Evolutionary conservation across 2,113 vertebrate species (phyloP), one percentile per base, ranked within the genome.

Genomic region (Camelus bactrianus): DNA sequence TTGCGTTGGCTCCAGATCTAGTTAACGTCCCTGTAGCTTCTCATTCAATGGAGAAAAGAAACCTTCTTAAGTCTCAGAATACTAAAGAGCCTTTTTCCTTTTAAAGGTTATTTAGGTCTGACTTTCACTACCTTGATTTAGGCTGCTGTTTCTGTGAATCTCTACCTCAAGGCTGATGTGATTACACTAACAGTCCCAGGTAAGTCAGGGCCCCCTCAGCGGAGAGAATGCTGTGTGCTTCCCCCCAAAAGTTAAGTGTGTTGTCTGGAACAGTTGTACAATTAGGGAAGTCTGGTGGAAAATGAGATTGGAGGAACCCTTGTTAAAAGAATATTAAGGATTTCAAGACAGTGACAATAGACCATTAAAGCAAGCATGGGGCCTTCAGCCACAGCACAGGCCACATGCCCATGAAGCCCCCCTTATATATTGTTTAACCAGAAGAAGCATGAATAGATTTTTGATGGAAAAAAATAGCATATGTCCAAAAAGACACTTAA

Each of bases 321-420:
- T 62, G 17, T 70, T 80, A 19, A 50, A 86, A 87, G 58, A 86
- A n/a, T 20, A n/a, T 17, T 38, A 87, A 24, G 13, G 19, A 64
- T 75, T 58, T 81, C 28, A 82, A 75, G 42, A 80, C 1, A 32
- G 3, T 0, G 2, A 28, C 6, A 64, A 3, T 6, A 84, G 13
- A 58, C 6, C 5, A 16, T 35, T n/a, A 30, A 81, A 38, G 2
- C 28, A 77, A 77, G 50, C 15, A 28, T 2, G 0, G 6, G 3
- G 10, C 0, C 46, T 58, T 64, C 12, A n/a, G 9, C 30, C 64
- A 4, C 2, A 1, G 2, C 5, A 10, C 1, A 38, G 3, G 15
- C 5, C 4, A 2, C 9, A 11, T 10, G 48, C 0, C 11, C 3
- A 8, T 13, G 22, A 62, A 67, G 13, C 8, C 3, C 8, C 4